Conservation (phyloP, 1,140 invertebrate species). For the Neotoxoptera formosana region DNA sequence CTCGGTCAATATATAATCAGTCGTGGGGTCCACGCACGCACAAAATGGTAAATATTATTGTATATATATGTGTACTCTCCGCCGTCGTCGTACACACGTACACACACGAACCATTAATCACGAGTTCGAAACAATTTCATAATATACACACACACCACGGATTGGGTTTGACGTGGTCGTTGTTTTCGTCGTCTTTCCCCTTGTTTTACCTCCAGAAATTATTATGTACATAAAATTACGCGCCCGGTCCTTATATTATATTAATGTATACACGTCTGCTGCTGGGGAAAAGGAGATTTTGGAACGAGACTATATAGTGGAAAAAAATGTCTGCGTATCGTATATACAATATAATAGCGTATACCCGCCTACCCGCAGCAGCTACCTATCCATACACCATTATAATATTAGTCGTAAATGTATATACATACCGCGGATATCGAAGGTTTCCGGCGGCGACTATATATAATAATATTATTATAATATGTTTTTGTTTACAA, state of each 20-base stretch:
- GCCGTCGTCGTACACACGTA: background rate
- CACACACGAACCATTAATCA: slow-evolving; percentile 20
- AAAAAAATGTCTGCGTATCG: background rate
- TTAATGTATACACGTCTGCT: slow-evolving; percentile 23
- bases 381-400: no score
- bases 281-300: background rate
- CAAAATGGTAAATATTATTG: no score
- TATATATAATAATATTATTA: no score
- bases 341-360: background rate
- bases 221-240: slow-evolving; percentile 48
- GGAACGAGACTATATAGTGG: background rate
- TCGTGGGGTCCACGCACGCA: background rate
- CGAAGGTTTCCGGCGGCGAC: no score
- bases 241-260: background rate
- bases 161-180: background rate
- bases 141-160: slow-evolving; percentile 4
- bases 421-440: no score
- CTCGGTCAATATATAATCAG: background rate
- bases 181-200: background rate
- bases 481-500: no score
- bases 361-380: no score
- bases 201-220: background rate
- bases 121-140: slow-evolving; percentile 24
- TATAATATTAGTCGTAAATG: no score
- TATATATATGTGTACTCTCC: no score